phyloP scores from a whole-genome alignment of 2,888 invertebrate species.

The Palloptera scutellata region DNA sequence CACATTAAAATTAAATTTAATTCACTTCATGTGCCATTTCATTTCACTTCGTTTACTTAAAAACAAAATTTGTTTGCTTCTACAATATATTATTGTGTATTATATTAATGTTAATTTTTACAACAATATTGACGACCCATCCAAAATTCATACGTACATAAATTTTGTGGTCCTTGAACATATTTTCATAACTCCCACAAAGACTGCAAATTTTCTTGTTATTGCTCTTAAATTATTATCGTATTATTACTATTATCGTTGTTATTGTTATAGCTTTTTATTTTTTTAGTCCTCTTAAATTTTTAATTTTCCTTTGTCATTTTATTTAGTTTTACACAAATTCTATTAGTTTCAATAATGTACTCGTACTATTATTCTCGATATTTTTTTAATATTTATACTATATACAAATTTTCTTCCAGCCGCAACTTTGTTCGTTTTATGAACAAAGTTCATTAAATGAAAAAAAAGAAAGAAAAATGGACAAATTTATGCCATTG shows the following conservation, averaged over 20 bases:
- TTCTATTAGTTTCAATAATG: conserved; percentile 17
- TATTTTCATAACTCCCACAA: conserved; percentile 18
- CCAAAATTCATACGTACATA: background rate
- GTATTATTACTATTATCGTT: conserved; percentile 22
- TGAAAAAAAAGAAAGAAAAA: conserved; percentile 28
- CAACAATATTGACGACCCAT: conserved; percentile 26
- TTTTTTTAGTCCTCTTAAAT: conserved; percentile 32
- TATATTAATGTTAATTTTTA: conserved; percentile 18
- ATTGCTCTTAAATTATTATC: conserved; percentile 27
- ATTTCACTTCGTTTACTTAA: too few species aligned
- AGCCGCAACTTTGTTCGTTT: conserved; percentile 32
- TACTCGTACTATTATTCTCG: conserved; percentile 17
- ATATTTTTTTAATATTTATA: conserved; percentile 22
- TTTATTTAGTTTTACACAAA: conserved; percentile 37
- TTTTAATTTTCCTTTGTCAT: conserved; percentile 39
- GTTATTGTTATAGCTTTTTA: conserved; percentile 29
- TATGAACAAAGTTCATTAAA: conserved; percentile 30
- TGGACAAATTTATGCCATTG: conserved; percentile 20
- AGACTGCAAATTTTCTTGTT: conserved; percentile 18
- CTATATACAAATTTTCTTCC: conserved; percentile 16
- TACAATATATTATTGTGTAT: conserved; percentile 12
- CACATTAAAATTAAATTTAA: too few species aligned
- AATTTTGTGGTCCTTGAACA: conserved; percentile 23
- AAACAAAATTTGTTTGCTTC: too few species aligned
- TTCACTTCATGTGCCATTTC: too few species aligned